Base-by-base conservation (phyloP, 2,797 vertebrate species). In the Sebastes vulpes region DNA sequence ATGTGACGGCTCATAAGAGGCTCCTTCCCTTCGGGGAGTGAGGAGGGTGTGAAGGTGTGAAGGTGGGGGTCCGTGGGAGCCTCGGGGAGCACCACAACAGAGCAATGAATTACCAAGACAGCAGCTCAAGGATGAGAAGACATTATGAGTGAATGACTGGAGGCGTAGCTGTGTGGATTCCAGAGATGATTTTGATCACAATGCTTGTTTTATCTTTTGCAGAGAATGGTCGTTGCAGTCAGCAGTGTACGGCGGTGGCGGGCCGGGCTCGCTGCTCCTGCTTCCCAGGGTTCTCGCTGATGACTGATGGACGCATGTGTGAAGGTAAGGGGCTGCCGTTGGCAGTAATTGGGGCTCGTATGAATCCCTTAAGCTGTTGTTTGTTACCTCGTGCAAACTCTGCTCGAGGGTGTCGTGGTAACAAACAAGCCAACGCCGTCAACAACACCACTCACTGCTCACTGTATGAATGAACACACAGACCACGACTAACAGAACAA, bases 181-280 rank as follows among this genome's bases (percentile, higher is more conserved):
- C 25, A 1, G 59, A 81, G 29, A 50, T 28, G 26, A 29, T 29
- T 63, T 25, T 75, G 25, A 57, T 85, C 32, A 4, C 8, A 4
- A 20, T 71, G 42, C 61, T 79, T 1, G 1, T 59, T 14, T 67
- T 8, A 8, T 2, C 3, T 75, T 75, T 58, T 65, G n/a, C 65
- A 99, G 98, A 94, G 78, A 97, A 96, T 0, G 95, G 96, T 2
- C 96, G 91, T 21, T 99, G 98, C 88, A 95, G 95, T 80, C 98
- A 99, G 72, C 90, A 92, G 54, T 99, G 98, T 89, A 71, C 4
- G 1, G 18, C 79, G 2, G 68, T 94, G 38, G 93, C 86, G 28
- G 96, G 94, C 25, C 81, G 64, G 0, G 93, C 89, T 3, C 89
- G 65, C 48, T 99, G 98, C 77, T 98, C 97, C 80, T 99, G 98